Conservation (phyloP, 2,888 invertebrate species). For the Tachina fera region DNA sequence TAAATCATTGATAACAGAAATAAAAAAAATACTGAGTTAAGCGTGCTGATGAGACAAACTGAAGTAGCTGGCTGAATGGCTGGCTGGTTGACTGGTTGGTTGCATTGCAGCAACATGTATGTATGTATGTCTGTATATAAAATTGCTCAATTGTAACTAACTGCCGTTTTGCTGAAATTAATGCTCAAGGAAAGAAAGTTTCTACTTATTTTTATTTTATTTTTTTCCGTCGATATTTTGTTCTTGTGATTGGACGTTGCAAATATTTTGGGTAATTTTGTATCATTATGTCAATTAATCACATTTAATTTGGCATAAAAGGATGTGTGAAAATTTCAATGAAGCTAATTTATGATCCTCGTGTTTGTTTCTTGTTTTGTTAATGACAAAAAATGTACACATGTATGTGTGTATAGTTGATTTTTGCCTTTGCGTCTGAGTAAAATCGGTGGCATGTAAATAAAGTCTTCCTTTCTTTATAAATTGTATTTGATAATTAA, state of each 20-base stretch:
- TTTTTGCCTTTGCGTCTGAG: background rate
- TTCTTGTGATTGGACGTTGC: conserved; percentile 66
- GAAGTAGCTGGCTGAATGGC: conserved; percentile 51
- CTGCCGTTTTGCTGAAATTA: conserved; percentile 43
- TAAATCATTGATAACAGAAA: conserved; percentile 74
- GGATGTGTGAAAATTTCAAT: conserved; percentile 72
- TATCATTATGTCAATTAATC: conserved; percentile 75
- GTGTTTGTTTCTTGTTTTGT: conserved; percentile 34
- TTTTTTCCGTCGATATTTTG: conserved; percentile 33
- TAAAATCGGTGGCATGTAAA: conserved; percentile 44
- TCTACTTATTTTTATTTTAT: conserved; percentile 8
- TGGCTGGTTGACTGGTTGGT: conserved; percentile 13
- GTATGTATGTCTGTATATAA: conserved; percentile 35
- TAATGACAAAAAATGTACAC: conserved; percentile 34
- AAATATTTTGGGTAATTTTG: conserved; percentile 74
- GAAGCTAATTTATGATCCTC: conserved; percentile 72
- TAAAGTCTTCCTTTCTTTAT: conserved; percentile 19
- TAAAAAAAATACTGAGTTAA: conserved; percentile 69
- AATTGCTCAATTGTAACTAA: conserved; percentile 60
- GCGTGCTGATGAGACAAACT: conserved; percentile 71
- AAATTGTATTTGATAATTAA: background rate
- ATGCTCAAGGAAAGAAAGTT: conserved; percentile 23
- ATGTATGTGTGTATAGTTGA: background rate
- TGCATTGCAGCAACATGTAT: conserved; percentile 16
- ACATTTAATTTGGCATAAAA: conserved; percentile 74